Evolutionary conservation across 2,888 invertebrate species (phyloP).

Genomic region (Tetragnatha montana): DNA sequence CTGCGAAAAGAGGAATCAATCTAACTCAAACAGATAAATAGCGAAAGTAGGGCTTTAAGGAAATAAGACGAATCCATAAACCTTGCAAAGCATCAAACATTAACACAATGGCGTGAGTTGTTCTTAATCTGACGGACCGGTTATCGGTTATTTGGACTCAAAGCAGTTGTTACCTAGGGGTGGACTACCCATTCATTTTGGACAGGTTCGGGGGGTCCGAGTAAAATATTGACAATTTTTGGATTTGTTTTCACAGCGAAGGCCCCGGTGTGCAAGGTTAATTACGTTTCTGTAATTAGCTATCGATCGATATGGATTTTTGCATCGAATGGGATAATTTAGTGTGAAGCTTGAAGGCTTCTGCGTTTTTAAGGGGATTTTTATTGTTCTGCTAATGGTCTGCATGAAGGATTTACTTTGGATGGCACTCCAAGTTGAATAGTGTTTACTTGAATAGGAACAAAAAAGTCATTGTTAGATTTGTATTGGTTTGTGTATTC

Average conservation of each 20-base stretch:
- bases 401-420: not conserved
- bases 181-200: constrained; percentile 13
- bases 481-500: no score
- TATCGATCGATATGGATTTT: constrained; percentile 49
- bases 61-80: constrained; percentile 1
- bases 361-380: not conserved
- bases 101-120: not conserved
- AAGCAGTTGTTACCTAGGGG: not conserved
- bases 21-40: not conserved
- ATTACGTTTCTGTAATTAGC: constrained; percentile 52
- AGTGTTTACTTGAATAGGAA: no score
- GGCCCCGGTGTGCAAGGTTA: constrained; percentile 24
- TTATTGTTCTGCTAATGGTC: not conserved
- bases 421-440: no score
- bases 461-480: no score
- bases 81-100: not conserved
- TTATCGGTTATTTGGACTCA: not conserved
- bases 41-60: not conserved
- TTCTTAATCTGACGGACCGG: constrained; percentile 5
- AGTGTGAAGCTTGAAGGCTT: not conserved
- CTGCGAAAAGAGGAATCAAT: not conserved
- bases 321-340: constrained; percentile 10
- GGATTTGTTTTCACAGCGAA: constrained; percentile 8
- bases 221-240: constrained; percentile 36
- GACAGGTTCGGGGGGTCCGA: not conserved